These are phyloP conservation scores for Babylonia areolata DNA, from an alignment of 1,140 invertebrate species.

Conservation along the genomic window DNA sequence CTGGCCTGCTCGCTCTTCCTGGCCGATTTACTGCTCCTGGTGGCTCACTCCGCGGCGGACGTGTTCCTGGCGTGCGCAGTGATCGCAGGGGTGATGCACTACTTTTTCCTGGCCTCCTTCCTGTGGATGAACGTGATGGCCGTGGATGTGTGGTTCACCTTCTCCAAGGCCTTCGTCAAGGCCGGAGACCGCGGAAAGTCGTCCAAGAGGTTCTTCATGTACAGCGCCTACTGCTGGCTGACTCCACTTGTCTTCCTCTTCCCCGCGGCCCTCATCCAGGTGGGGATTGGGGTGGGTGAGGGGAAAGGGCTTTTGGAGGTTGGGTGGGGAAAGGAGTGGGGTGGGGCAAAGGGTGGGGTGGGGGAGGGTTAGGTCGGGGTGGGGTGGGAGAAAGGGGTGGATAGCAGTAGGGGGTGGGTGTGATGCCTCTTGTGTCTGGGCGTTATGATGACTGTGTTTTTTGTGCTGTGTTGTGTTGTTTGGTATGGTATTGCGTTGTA, in stretches of 20 bases:
- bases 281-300: background rate
- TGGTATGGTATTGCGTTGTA: too few relatives aligned
- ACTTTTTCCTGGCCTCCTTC: conserved; percentile 78
- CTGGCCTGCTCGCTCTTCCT: conserved; percentile 75
- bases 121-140: conserved; percentile 80
- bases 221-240: conserved; percentile 74
- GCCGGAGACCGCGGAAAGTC: conserved; percentile 42
- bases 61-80: conserved; percentile 52
- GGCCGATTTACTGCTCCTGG: conserved; percentile 76
- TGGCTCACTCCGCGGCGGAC: conserved; percentile 58
- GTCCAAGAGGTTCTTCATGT: conserved; percentile 75
- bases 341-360: too few relatives aligned
- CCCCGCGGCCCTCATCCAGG: conserved; percentile 75
- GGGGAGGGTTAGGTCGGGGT: too few relatives aligned
- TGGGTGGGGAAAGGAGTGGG: too few relatives aligned
- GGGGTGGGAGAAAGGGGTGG: too few relatives aligned
- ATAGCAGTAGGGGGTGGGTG: too few relatives aligned
- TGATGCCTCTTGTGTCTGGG: too few relatives aligned
- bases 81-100: conserved; percentile 77
- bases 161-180: conserved; percentile 61
- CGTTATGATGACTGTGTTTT: too few relatives aligned
- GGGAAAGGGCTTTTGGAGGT: too few relatives aligned
- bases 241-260: conserved; percentile 76
- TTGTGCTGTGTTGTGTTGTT: too few relatives aligned
- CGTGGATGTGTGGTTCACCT: conserved; percentile 81